phyloP scores from a whole-genome alignment of 2,797 vertebrate genomes.

The Coregonus suidteri region DNA sequence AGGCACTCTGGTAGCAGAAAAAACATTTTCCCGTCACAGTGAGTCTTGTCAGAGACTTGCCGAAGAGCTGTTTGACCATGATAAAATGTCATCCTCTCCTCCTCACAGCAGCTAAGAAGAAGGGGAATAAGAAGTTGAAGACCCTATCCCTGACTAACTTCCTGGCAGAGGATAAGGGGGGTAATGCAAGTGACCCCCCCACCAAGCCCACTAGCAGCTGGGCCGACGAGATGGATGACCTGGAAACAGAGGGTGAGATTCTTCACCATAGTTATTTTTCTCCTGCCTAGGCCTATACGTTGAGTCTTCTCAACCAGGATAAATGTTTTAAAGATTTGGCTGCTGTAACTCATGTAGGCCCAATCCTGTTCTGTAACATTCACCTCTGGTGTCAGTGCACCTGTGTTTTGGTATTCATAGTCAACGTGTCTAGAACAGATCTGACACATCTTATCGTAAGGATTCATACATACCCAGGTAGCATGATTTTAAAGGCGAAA shows the following conservation, averaged over 20 bases:
- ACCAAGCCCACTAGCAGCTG: slow-evolving; percentile 86
- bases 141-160: slow-evolving; percentile 95
- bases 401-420: too few species aligned
- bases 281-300: too few species aligned
- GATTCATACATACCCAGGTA: too few species aligned
- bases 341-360: too few species aligned
- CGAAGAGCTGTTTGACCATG: background rate
- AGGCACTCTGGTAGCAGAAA: background rate
- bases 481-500: too few species aligned
- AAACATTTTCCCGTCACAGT: background rate
- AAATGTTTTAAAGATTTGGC: too few species aligned
- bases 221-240: slow-evolving; percentile 95
- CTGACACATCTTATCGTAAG: too few species aligned
- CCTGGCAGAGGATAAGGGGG: slow-evolving; percentile 83
- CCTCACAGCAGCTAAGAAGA: slow-evolving; percentile 86
- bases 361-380: too few species aligned
- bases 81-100: background rate
- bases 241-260: slow-evolving; percentile 90
- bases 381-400: too few species aligned
- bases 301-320: too few species aligned
- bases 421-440: too few species aligned
- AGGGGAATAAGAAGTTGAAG: slow-evolving; percentile 97
- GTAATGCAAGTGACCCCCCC: slow-evolving; percentile 71
- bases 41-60: background rate
- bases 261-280: too few species aligned